Percentiles rank a stretch among this genome's conserved stretches.
These are phyloP conservation scores for Alauda arvensis DNA, from an alignment of 2,797 vertebrate genomes.

Conservation along the genomic window DNA sequence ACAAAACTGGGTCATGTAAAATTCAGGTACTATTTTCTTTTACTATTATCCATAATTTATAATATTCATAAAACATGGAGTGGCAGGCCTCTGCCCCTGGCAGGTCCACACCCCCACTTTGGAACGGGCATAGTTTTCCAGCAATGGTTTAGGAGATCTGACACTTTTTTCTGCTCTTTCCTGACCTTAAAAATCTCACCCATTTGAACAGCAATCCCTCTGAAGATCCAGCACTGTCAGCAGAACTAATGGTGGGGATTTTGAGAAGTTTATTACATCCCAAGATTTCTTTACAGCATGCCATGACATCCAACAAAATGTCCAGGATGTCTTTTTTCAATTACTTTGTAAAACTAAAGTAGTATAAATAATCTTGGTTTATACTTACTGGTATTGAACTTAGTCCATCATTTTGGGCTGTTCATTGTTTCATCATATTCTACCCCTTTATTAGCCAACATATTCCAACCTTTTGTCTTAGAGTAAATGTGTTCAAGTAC, in stretches of 20 bases:
- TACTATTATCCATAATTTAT: conserved; percentile 34
- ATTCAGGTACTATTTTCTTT: conserved; percentile 43
- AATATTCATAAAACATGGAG: background rate
- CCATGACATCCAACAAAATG: conserved; percentile 31
- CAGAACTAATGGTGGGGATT: background rate
- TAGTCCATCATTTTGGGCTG: background rate
- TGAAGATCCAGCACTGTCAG: background rate
- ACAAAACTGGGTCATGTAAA: conserved; percentile 25
- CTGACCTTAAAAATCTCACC: background rate
- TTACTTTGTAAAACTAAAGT: conserved; percentile 33
- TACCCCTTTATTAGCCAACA: background rate
- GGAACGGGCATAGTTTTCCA: background rate
- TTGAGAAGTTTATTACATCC: conserved; percentile 25
- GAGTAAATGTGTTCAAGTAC: conserved; percentile 24
- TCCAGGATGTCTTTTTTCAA: conserved; percentile 10
- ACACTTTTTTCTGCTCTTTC: background rate
- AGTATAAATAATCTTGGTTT: conserved; percentile 30
- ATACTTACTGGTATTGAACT: conserved; percentile 19
- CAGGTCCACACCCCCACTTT: background rate
- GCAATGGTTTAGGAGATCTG: background rate
- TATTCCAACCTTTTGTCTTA: conserved; percentile 35
- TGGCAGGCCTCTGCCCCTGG: background rate
- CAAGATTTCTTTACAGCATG: conserved; percentile 29
- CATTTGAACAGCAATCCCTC: conserved; percentile 27
- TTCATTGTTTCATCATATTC: conserved; percentile 25